Evolutionary conservation across 2,888 invertebrate species (phyloP), one percentile per base, ranked within the genome.

Genomic region (Diadromus collaris): DNA sequence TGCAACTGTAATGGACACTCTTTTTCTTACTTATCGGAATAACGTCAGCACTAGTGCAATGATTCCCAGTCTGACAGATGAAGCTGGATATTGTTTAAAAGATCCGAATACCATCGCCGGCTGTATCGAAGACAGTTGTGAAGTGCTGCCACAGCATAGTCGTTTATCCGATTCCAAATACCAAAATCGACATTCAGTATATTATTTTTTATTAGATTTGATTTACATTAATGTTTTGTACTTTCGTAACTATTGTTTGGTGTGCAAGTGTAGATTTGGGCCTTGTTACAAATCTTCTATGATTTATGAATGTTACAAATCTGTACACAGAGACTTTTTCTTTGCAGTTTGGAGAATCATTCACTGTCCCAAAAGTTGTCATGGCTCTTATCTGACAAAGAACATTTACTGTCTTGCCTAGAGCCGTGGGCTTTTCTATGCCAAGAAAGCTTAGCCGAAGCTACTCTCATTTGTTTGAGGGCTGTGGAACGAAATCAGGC

Each of bases 401-500:
- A 93, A 75, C 93, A 95, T 85, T 87, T 95, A 60, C 89, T 92
- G 51, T 91, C 92, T 32, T 94, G 94, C 85, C 94, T 94, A 82
- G 91, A 92, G 79, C 87, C 92, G 65, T 91, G 92, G 86, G 93
- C 95, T 21, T 94, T 93, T 88, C 88, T 95, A 73, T 92, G 93
- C 61, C 93, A 94, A 86, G 92, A 93, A 81, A 91, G 91, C 75
- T 93, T 94, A 87, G 92, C 93, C 16, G 94, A 94, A 84, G 93
- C 94, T 2, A 91, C 93, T 2, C 90, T 94, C 51, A 93, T 94
- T 46, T 94, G 94, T 85, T 90, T 95, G 56, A 92, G 92, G 83
- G 94, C 95, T 27, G 92, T 95, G 1, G 94, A 95, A 89, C 91
- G 93, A 65, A 93, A 94, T 87, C 94, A 94, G 84, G 92, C 93